Percentiles rank a stretch among this genome's conserved stretches.
phyloP scores from a whole-genome alignment of 2,888 invertebrate species.

The Timandra comae region DNA sequence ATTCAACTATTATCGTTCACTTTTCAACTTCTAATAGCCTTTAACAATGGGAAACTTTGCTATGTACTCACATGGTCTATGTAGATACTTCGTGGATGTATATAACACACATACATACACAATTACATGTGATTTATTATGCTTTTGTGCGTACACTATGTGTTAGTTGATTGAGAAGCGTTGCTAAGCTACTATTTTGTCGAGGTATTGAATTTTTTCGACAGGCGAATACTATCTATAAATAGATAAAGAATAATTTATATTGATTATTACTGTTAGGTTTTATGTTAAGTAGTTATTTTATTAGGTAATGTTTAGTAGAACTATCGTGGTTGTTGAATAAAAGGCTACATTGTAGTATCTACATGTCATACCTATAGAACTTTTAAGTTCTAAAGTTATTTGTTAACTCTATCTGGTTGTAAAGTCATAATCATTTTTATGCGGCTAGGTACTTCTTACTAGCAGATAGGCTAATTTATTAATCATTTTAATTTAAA shows the following conservation, averaged over 20 bases:
- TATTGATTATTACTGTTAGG: too few relatives aligned
- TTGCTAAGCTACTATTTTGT: constrained; percentile 40
- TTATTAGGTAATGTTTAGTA: too few relatives aligned
- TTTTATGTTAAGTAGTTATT: too few relatives aligned
- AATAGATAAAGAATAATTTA: not conserved
- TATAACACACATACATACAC: constrained; percentile 30
- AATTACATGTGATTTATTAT: constrained; percentile 40
- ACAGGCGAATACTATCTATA: not conserved
- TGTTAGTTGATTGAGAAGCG: constrained; percentile 29
- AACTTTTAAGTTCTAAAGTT: too few relatives aligned
- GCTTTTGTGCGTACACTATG: constrained; percentile 34
- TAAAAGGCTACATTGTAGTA: too few relatives aligned
- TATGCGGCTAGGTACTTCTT: too few relatives aligned
- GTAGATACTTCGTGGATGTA: constrained; percentile 27
- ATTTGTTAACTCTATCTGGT: too few relatives aligned
- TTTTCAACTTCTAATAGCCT: not conserved
- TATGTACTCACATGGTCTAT: constrained; percentile 34
- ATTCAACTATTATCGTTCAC: not conserved
- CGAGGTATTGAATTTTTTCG: constrained; percentile 27
- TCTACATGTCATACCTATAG: too few relatives aligned
- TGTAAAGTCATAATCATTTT: too few relatives aligned
- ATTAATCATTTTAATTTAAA: too few relatives aligned
- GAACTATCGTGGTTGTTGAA: too few relatives aligned
- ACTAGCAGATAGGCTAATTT: too few relatives aligned
- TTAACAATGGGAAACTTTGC: not conserved